These are phyloP conservation scores for Crenuchus spilurus DNA, from an alignment of 2,797 vertebrate genomes.

Conservation along the genomic window DNA sequence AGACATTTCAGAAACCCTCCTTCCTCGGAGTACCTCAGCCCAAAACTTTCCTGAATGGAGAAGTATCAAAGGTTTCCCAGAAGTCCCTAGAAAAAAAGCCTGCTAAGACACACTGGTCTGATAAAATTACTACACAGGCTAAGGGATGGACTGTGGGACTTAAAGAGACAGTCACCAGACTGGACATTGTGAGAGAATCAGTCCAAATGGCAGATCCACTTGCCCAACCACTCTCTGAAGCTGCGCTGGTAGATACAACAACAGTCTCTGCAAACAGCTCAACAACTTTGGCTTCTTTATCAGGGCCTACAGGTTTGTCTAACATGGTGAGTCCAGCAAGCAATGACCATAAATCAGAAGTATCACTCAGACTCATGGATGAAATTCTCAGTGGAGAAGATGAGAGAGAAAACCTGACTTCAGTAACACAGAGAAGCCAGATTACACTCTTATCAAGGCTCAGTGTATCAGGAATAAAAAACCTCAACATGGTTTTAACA, in stretches of 20 bases:
- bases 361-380: not conserved
- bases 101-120: slow-evolving; percentile 28
- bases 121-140: slow-evolving; percentile 1
- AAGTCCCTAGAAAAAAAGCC: slow-evolving; percentile 21
- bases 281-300: slow-evolving; percentile 2
- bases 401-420: not conserved
- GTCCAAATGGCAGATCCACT: not conserved
- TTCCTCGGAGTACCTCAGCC: slow-evolving; percentile 7
- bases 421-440: not conserved
- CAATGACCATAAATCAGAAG: slow-evolving; percentile 6
- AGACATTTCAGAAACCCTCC: slow-evolving; percentile 36
- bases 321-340: not conserved
- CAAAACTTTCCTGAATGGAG: slow-evolving; percentile 23
- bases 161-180: slow-evolving; percentile 7
- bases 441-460: not conserved
- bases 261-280: not conserved
- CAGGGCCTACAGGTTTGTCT: not conserved
- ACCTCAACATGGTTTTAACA: not conserved
- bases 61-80: not conserved
- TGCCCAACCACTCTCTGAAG: not conserved
- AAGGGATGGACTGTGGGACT: not conserved
- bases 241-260: not conserved
- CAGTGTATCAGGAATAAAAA: not conserved
- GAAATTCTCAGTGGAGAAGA: slow-evolving; percentile 16
- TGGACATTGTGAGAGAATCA: not conserved